Percentiles rank a stretch among this genome's conserved stretches.
phyloP scores from a whole-genome alignment of 1,140 invertebrate species.

The Ptiloglossa arizonensis region DNA sequence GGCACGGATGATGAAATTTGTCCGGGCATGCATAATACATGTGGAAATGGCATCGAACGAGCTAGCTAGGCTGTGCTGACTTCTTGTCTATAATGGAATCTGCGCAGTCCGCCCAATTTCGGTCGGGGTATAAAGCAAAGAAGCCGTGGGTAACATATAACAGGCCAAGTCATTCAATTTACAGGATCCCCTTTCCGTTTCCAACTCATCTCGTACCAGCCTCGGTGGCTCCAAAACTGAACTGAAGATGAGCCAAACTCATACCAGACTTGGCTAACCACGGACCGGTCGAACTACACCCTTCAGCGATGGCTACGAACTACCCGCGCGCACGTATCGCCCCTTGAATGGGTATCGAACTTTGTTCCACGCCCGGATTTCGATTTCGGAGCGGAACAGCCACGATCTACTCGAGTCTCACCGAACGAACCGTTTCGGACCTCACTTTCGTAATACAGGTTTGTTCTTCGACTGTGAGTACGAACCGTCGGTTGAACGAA shows the following conservation, averaged over 20 bases:
- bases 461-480: no score
- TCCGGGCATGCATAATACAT: slow-evolving; percentile 79
- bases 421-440: no score
- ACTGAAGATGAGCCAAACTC: slow-evolving; percentile 74
- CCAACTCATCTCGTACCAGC: slow-evolving; percentile 50
- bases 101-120: slow-evolving; percentile 76
- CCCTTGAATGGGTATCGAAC: background rate
- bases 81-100: slow-evolving; percentile 82
- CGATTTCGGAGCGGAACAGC: no score
- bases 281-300: slow-evolving; percentile 35
- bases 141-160: slow-evolving; percentile 76
- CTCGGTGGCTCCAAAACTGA: slow-evolving; percentile 52
- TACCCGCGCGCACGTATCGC: background rate
- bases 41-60: slow-evolving; percentile 73
- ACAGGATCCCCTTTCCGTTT: slow-evolving; percentile 70
- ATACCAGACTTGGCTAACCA: slow-evolving; percentile 71
- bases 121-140: slow-evolving; percentile 74
- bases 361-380: no score
- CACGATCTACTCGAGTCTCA: no score
- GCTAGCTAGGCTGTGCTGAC: slow-evolving; percentile 66
- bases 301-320: slow-evolving; percentile 40
- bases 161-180: slow-evolving; percentile 79
- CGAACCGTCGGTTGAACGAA: no score
- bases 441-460: no score
- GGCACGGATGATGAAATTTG: slow-evolving; percentile 76